Evolutionary conservation across 2,888 invertebrate species (phyloP).

Genomic region (Rhogogaster chlorosoma): DNA sequence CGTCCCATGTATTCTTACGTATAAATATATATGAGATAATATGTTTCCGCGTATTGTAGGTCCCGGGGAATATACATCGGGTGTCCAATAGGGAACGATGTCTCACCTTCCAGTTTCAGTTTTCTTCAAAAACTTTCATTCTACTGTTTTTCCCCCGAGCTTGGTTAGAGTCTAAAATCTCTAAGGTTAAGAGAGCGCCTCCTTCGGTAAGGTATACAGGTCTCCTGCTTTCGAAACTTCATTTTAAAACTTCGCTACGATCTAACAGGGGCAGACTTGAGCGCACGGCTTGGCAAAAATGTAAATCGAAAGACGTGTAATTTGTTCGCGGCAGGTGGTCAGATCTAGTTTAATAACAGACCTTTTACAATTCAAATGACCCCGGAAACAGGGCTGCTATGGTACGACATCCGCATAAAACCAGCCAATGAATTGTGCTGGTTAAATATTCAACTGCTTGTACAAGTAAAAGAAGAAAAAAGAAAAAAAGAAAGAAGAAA

Average conservation of each 20-base stretch:
- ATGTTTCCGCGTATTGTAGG: not conserved
- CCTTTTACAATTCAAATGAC: conserved; percentile 72
- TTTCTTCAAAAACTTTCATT: not conserved
- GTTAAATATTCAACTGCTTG: conserved; percentile 52
- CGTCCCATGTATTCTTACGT: too few relatives aligned
- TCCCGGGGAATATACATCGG: not conserved
- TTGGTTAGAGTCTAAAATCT: not conserved
- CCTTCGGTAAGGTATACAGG: not conserved
- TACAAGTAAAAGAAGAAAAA: conserved; percentile 35
- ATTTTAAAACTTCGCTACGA: conserved; percentile 25
- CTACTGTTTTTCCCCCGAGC: not conserved
- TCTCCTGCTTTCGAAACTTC: conserved; percentile 32
- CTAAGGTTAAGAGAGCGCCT: conserved; percentile 18
- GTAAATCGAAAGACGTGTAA: conserved; percentile 39
- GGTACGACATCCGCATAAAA: conserved; percentile 20
- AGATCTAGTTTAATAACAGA: conserved; percentile 67
- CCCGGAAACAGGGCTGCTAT: conserved; percentile 60
- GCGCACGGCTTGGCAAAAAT: not conserved
- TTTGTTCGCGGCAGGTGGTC: conserved; percentile 49
- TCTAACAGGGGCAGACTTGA: not conserved
- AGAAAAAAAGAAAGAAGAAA: conserved; percentile 3
- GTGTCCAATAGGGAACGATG: not conserved
- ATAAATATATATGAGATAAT: not conserved
- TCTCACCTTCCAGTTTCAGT: not conserved
- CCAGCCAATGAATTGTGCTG: conserved; percentile 63